Percentiles rank a stretch among this genome's conserved stretches.
phyloP scores from a whole-genome alignment of 2,113 vertebrate genomes.

The Solenodon paradoxus region DNA sequence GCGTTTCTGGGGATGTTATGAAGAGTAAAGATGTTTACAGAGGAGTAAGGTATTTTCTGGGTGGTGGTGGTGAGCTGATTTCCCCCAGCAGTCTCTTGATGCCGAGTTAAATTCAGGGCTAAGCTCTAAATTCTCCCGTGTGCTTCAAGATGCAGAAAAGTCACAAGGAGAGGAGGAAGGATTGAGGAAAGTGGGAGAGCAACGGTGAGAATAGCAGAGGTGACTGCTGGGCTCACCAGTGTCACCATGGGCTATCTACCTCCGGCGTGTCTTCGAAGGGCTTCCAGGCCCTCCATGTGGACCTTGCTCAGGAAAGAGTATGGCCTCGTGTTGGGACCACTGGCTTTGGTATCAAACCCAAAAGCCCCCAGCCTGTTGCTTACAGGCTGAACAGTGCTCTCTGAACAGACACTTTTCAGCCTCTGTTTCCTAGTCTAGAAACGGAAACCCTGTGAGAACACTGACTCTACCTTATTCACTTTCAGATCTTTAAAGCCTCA shows the following conservation, averaged over 20 bases:
- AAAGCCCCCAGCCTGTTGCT: not conserved
- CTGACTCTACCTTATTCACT: not conserved
- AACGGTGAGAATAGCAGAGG: not conserved
- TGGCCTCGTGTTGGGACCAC: not conserved
- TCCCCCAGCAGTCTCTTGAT: not conserved
- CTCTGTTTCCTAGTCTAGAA: not conserved
- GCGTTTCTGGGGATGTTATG: too few species aligned
- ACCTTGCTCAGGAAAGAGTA: not conserved
- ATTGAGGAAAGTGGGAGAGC: not conserved
- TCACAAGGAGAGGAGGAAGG: not conserved
- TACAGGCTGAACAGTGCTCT: not conserved
- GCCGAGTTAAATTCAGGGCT: too few species aligned
- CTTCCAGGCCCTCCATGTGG: not conserved
- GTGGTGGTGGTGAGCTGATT: not conserved
- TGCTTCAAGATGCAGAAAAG: not conserved
- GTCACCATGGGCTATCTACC: not conserved
- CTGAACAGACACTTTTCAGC: fast-evolving
- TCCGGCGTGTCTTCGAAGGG: not conserved
- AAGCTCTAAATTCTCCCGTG: not conserved
- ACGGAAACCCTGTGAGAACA: not conserved
- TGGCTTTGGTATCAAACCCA: not conserved
- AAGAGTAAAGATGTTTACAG: not conserved
- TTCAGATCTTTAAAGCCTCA: not conserved
- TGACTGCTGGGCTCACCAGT: too few species aligned
- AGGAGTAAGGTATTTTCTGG: too few species aligned